phyloP scores from a whole-genome alignment of 2,113 vertebrate genomes.

The Bambusicola thoracicus region DNA sequence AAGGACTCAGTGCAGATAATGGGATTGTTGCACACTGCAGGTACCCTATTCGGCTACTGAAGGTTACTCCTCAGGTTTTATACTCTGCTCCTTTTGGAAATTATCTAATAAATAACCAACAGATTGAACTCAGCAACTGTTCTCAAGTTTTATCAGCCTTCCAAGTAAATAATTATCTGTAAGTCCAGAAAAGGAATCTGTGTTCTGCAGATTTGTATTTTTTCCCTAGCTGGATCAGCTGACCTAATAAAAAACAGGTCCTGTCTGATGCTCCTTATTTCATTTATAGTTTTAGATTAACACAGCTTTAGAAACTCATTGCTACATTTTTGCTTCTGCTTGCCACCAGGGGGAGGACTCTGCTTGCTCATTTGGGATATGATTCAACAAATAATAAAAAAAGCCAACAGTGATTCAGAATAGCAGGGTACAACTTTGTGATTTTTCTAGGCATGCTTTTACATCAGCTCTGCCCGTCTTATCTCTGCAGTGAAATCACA shows the following conservation, averaged over 20 bases:
- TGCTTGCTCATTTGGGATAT: not conserved
- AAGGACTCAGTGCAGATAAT: not conserved
- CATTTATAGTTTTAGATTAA: not conserved
- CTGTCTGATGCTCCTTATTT: not conserved
- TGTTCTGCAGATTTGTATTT: not conserved
- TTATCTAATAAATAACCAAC: not conserved
- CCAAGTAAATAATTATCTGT: not conserved
- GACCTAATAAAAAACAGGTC: not conserved
- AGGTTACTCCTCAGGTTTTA: not conserved
- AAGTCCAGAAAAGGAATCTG: not conserved
- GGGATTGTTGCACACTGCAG: slow-evolving; percentile 2
- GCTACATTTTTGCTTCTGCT: not conserved
- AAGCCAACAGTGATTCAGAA: not conserved
- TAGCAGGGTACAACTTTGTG: not conserved
- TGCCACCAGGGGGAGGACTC: slow-evolving; percentile 59
- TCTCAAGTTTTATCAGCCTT: not conserved
- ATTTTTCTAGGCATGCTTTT: not conserved
- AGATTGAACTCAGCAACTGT: not conserved
- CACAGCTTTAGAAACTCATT: not conserved
- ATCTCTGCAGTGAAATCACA: not conserved
- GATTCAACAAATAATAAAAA: not conserved
- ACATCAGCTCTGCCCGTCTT: not conserved
- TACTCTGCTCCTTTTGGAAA: not conserved
- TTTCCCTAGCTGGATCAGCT: not conserved
- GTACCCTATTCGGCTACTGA: not conserved